phyloP scores from a whole-genome alignment of 2,113 vertebrate genomes.

The Istiophorus platypterus region DNA sequence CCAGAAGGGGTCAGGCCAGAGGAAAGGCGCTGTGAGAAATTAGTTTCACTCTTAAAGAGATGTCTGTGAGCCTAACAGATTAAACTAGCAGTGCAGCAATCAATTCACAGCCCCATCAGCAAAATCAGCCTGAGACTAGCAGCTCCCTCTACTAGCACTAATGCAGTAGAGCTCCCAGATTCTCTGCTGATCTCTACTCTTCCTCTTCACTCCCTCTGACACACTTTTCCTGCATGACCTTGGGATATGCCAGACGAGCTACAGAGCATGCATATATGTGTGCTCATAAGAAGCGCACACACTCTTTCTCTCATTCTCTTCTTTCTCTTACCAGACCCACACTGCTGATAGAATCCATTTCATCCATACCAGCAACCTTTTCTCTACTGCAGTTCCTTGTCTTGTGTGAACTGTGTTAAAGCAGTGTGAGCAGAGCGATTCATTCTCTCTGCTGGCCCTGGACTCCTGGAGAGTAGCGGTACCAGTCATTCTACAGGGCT shows the following conservation, averaged over 20 bases:
- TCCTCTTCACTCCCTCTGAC: conserved; percentile 61
- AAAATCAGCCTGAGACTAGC: conserved; percentile 66
- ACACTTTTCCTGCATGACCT: conserved; percentile 78
- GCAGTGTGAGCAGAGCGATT: conserved; percentile 38
- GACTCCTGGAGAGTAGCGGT: conserved; percentile 65
- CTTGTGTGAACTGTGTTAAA: conserved; percentile 41
- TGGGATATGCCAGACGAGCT: conserved; percentile 62
- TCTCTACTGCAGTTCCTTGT: conserved; percentile 58
- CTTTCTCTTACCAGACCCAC: conserved; percentile 23
- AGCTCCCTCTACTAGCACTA: conserved; percentile 52
- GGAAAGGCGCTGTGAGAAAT: conserved; percentile 68
- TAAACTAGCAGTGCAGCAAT: conserved; percentile 70
- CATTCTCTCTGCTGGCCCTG: conserved; percentile 47
- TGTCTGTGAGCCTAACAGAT: conserved; percentile 72
- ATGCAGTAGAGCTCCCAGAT: conserved; percentile 64
- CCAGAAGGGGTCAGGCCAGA: conserved; percentile 54
- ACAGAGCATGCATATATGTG: conserved; percentile 45
- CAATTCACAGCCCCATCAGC: conserved; percentile 69
- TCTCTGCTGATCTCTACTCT: conserved; percentile 58
- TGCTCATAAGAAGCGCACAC: conserved; percentile 7
- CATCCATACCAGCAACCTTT: conserved; percentile 44
- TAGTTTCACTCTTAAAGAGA: conserved; percentile 68
- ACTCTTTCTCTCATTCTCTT: conserved; percentile 10
- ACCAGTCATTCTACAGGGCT: conserved; percentile 63
- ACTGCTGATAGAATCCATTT: conserved; percentile 48